Evolutionary conservation across 2,797 vertebrate genomes (phyloP).

Genomic region (Nasua narica): DNA sequence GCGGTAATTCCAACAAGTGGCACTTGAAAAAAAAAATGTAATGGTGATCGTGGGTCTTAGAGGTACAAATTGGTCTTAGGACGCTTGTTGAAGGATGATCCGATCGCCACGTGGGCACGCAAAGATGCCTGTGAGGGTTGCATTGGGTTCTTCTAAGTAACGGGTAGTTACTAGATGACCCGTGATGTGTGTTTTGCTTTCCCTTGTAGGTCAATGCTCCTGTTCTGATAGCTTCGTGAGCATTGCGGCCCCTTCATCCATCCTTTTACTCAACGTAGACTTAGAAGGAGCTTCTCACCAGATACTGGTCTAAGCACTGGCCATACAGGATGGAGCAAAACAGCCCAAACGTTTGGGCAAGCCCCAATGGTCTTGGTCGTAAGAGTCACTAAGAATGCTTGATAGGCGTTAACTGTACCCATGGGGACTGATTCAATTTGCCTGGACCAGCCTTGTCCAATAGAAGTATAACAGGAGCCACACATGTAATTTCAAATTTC

Average conservation of each 20-base stretch:
- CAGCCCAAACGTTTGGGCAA: not conserved
- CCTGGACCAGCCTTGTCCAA: no score
- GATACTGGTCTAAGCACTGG: not conserved
- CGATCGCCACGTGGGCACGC: rapidly evolving
- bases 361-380: not conserved
- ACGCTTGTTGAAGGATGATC: rapidly evolving
- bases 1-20: not conserved
- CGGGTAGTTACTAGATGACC: not conserved
- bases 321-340: rapidly evolving
- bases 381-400: not conserved
- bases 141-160: not conserved
- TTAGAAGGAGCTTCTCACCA: not conserved
- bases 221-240: not conserved
- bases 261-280: not conserved
- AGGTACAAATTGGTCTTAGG: not conserved
- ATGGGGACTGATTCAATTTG: not conserved
- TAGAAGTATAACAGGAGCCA: not conserved
- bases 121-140: not conserved
- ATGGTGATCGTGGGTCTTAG: not conserved
- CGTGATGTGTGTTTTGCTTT: not conserved
- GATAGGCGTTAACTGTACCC: rapidly evolving
- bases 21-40: not conserved
- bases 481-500: not conserved
- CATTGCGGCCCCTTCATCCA: no score
- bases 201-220: not conserved